A percentile compares a stretch with the other conserved stretches of the same genome.
These are phyloP conservation scores for Sceliomorpha sp. DNA, from an alignment of 2,888 invertebrate species.

Conservation along the genomic window DNA sequence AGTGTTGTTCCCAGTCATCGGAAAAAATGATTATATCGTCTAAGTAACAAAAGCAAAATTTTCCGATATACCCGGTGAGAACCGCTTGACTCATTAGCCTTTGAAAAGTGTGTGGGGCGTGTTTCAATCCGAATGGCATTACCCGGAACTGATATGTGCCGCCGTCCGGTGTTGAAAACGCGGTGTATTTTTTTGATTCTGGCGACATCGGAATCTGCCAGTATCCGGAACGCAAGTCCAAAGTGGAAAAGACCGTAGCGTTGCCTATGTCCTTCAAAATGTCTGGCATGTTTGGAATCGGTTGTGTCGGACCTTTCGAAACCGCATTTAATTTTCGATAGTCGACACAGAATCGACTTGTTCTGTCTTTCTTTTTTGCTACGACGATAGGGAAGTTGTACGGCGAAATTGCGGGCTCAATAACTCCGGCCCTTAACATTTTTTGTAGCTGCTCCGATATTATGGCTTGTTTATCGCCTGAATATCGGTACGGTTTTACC, in stretches of 20 bases:
- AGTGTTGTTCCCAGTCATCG: slow-evolving; percentile 5
- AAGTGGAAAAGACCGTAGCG: no score
- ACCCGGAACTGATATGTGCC: slow-evolving; percentile 2
- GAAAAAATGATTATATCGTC: no score
- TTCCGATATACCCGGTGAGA: slow-evolving; percentile 1
- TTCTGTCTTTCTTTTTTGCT: slow-evolving; percentile 37
- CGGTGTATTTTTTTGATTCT: no score
- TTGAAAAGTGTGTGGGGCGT: no score
- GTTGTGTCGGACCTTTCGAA: slow-evolving; percentile 9
- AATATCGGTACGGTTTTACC: not conserved
- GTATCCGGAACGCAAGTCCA: no score
- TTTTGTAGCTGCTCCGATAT: slow-evolving; percentile 39
- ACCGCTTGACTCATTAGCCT: no score
- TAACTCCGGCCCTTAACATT: slow-evolving; percentile 51
- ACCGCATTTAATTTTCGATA: slow-evolving; percentile 16
- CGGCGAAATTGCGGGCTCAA: slow-evolving; percentile 42
- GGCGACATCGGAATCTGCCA: no score
- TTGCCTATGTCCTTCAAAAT: no score
- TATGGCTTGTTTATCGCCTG: not conserved
- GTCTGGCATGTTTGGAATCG: slow-evolving; percentile 10
- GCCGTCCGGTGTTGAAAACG: no score
- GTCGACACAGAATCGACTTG: no score
- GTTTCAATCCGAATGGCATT: slow-evolving; percentile 8
- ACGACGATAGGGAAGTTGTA: slow-evolving; percentile 52
- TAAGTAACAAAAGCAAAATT: slow-evolving; percentile 10